These are phyloP conservation scores for Drosophila ficusphila DNA, from an alignment of 1,140 invertebrate species.

Conservation along the genomic window DNA sequence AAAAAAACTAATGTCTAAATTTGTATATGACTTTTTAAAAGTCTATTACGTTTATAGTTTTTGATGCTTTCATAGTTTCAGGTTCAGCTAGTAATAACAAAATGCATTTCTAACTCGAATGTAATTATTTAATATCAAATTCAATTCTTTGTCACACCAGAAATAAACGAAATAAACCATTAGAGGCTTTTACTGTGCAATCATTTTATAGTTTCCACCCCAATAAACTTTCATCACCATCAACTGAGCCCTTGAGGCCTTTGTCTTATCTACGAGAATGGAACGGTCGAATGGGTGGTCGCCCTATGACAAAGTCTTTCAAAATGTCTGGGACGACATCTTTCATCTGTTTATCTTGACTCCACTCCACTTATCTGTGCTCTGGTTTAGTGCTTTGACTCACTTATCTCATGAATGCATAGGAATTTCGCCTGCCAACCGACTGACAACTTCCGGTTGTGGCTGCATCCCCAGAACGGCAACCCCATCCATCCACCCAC, in stretches of 20 bases:
- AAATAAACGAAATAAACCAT: neutral
- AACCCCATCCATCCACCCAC: constrained; percentile 22
- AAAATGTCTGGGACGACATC: constrained; percentile 33
- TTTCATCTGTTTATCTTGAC: constrained; percentile 27
- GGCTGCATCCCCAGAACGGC: constrained; percentile 10
- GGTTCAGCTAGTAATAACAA: no score
- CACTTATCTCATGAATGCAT: constrained; percentile 1
- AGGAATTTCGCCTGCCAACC: constrained; percentile 27
- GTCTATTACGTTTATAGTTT: neutral
- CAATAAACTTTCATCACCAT: constrained; percentile 31
- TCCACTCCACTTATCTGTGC: constrained; percentile 19
- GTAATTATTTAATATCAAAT: no score
- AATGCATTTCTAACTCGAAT: no score
- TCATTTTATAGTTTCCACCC: constrained; percentile 7
- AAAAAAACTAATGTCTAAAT: neutral
- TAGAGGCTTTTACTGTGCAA: constrained; percentile 17
- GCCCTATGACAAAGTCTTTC: constrained; percentile 30
- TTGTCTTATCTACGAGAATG: constrained; percentile 30
- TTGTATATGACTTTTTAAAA: neutral
- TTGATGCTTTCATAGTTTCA: no score
- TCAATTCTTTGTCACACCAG: no score
- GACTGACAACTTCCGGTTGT: constrained; percentile 46
- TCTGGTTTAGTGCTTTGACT: constrained; percentile 26
- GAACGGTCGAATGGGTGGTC: neutral
- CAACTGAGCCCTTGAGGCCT: neutral